Evolutionary conservation across 2,797 vertebrate genomes (phyloP).

Genomic region (Ctenosaura bakeri): DNA sequence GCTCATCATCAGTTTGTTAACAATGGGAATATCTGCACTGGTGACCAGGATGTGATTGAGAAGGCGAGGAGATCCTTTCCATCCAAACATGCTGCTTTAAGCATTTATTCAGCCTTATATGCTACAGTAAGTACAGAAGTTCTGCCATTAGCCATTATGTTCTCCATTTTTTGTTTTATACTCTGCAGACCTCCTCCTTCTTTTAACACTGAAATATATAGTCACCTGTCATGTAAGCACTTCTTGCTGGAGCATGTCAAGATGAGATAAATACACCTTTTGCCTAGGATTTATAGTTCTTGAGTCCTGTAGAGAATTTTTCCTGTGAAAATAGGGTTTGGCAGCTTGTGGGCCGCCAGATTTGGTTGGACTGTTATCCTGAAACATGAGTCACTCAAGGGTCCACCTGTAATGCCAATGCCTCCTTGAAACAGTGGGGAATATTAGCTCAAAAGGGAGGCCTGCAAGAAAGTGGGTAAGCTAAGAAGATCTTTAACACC

Average conservation of each 20-base stretch:
- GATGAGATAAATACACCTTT: background rate
- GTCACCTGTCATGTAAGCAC: background rate
- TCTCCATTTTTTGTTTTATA: background rate
- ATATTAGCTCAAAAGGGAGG: too few species aligned
- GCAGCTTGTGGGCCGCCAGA: background rate
- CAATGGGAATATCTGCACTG: conserved; percentile 95
- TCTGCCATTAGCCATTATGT: background rate
- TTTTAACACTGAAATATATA: background rate
- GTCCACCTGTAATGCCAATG: too few species aligned
- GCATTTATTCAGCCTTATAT: conserved; percentile 96
- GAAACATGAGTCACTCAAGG: too few species aligned
- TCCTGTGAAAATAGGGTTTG: background rate
- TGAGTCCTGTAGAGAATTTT: background rate
- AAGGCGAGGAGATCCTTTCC: conserved; percentile 94
- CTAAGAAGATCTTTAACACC: too few species aligned
- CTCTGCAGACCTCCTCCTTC: background rate
- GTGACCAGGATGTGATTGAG: conserved; percentile 88
- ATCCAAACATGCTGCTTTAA: conserved; percentile 96
- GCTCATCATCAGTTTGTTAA: conserved; percentile 91
- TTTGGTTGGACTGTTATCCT: background rate
- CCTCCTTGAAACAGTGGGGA: too few species aligned
- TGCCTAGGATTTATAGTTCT: background rate
- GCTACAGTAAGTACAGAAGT: conserved; percentile 87
- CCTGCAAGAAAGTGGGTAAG: too few species aligned
- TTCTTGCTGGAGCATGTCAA: background rate